Evolutionary conservation across 2,797 vertebrate species (phyloP).

Genomic region (Sebastiscus albofasciatus): DNA sequence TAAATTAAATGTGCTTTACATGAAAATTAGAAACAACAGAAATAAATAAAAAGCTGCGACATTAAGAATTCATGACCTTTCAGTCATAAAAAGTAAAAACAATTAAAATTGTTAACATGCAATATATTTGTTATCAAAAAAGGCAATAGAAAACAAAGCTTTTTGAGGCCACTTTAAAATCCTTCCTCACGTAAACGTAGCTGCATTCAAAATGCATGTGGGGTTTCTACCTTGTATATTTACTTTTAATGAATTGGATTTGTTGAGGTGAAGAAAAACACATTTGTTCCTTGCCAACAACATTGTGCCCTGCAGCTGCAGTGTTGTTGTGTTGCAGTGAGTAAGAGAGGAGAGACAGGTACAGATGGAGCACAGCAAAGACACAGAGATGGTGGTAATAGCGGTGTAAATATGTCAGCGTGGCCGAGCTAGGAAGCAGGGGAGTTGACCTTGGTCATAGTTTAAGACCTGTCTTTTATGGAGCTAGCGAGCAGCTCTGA

Average conservation of each 20-base stretch:
- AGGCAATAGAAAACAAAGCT: not conserved
- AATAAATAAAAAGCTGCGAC: not conserved
- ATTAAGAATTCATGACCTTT: not conserved
- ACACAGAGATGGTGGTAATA: slow-evolving; percentile 41
- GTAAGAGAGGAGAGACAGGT: slow-evolving; percentile 16
- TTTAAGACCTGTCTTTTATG: slow-evolving; percentile 79
- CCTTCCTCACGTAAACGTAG: not conserved
- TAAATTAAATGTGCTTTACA: not conserved
- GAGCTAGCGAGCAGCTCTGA: slow-evolving; percentile 43
- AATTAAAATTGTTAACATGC: not conserved
- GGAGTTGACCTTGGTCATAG: slow-evolving; percentile 79
- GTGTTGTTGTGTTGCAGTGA: slow-evolving; percentile 28
- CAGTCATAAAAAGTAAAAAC: not conserved
- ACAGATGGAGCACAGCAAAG: slow-evolving; percentile 24
- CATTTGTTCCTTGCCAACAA: not conserved
- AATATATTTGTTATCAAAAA: not conserved
- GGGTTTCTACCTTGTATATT: not conserved
- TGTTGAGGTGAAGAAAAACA: slow-evolving; percentile 1
- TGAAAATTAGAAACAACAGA: not conserved
- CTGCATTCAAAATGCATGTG: not conserved
- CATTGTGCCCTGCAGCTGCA: not conserved
- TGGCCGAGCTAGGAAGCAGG: slow-evolving; percentile 33
- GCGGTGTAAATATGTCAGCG: slow-evolving; percentile 69
- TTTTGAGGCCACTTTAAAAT: not conserved
- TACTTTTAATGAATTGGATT: not conserved